Percentiles rank a stretch among this genome's conserved stretches.
Evolutionary conservation across 2,797 vertebrate genomes (phyloP).

Genomic region (Eurystomus glaucurus): DNA sequence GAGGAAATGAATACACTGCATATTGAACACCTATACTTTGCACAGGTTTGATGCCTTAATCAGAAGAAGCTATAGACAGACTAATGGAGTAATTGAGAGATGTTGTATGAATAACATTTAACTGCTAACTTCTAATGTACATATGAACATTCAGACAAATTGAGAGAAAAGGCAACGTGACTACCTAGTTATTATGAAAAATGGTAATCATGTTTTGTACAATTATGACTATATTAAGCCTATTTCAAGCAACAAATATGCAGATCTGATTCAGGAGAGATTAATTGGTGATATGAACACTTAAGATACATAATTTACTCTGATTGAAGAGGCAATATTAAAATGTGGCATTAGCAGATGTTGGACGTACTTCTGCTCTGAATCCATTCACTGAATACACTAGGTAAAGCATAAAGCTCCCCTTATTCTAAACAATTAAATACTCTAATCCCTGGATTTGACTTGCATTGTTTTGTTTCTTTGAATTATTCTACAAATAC

Average conservation of each 20-base stretch:
- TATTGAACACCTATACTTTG: not conserved
- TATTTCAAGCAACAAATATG: slow-evolving; percentile 60
- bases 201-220: slow-evolving; percentile 48
- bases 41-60: not conserved
- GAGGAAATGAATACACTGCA: not conserved
- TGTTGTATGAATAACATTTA: not conserved
- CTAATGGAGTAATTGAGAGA: not conserved
- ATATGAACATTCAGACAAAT: slow-evolving; percentile 53
- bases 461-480: slow-evolving; percentile 41
- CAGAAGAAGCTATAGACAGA: not conserved
- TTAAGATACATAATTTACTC: slow-evolving; percentile 66
- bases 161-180: slow-evolving; percentile 27
- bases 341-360: slow-evolving; percentile 35
- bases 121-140: slow-evolving; percentile 13
- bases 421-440: not conserved
- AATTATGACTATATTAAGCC: slow-evolving; percentile 66
- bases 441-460: slow-evolving; percentile 15
- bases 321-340: slow-evolving; percentile 63
- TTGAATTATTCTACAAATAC: slow-evolving; percentile 19
- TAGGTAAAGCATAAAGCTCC: not conserved
- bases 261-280: slow-evolving; percentile 66
- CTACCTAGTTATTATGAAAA: slow-evolving; percentile 67
- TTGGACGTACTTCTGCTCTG: slow-evolving; percentile 27
- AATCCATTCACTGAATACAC: not conserved
- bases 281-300: slow-evolving; percentile 68